phyloP scores from a whole-genome alignment of 1,140 invertebrate genomes.

The Drosophila asahinai region DNA sequence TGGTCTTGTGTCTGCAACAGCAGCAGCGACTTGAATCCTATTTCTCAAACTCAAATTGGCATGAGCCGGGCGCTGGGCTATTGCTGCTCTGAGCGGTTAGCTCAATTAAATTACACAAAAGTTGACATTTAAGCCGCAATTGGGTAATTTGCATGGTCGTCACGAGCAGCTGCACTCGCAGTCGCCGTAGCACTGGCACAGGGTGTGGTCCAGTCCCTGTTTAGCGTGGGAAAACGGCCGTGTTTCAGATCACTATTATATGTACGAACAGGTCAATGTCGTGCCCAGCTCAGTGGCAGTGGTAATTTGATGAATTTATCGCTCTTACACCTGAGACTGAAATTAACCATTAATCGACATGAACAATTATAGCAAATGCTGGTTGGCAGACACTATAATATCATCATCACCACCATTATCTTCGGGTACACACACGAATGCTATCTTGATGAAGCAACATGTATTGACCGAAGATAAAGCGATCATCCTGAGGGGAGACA shows the following conservation, averaged over 20 bases:
- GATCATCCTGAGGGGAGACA: slow-evolving; percentile 10
- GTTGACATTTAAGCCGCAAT: slow-evolving; percentile 37
- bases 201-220: slow-evolving; percentile 32
- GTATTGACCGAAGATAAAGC: slow-evolving; percentile 6
- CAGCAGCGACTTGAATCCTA: not conserved
- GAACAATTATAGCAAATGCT: slow-evolving; percentile 8
- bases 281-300: not conserved
- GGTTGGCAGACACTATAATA: not conserved
- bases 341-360: slow-evolving; percentile 3
- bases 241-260: slow-evolving; percentile 8
- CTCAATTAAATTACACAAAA: slow-evolving; percentile 26
- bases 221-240: slow-evolving; percentile 40
- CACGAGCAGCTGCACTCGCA: slow-evolving; percentile 34
- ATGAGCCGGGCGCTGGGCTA: not conserved
- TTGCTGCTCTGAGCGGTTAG: slow-evolving; percentile 6
- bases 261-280: slow-evolving; percentile 28
- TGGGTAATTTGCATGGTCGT: slow-evolving; percentile 44
- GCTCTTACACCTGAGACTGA: slow-evolving; percentile 1
- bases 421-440: not conserved
- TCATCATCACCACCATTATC: not conserved
- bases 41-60: not conserved
- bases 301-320: slow-evolving; percentile 25
- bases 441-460: not conserved
- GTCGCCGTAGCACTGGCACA: not conserved
- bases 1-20: not conserved